Base-by-base conservation (phyloP, 2,888 invertebrate species). In the Thyatira batis region DNA sequence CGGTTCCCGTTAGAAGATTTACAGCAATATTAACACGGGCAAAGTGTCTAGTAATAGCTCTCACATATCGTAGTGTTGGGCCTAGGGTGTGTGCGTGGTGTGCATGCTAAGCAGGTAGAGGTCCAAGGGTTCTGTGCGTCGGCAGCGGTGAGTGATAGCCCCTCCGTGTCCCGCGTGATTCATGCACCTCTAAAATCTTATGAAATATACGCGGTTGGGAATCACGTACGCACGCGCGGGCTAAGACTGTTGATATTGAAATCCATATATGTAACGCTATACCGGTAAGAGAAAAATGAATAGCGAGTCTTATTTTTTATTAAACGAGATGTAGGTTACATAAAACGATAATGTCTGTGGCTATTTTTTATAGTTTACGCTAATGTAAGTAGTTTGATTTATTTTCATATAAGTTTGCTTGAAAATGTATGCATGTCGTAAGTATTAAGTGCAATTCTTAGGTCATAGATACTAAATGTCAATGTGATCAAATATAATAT, bases 1-100 rank as follows among this genome's bases (percentile, higher is more conserved):
- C 71, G 76, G 65, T 83, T 76, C 67, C 72, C 83, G 78, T 86
- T 86, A 69, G 80, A 78, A 85, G 88, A 92, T 89, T 87, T 87
- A 89, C 75, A 84, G 85, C 84, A 86, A 91, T 92, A 92, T 92
- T 90, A 92, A 91, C 89, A 88, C 84, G 79, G 85, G 86, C 85
- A 90, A 90, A 91, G 92, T 90, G 85, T 90, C 90, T 92, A 92
- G 91, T 92, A 90, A 92, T 91, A 92, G 92, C 91, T 90, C 88
- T 87, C 91, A 89, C 92, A 92, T 89, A 90, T 92, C 92, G 91
- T 82, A 82, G 88, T 82, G 83, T 85, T 82, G 87, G 92, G 92
- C 85, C 92, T 87, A 91, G 89, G 87, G 88, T 76, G 76, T 64
- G 79, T 66, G 78, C 88, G 90, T 75, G 90, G 82, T 55, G 58